Evolutionary conservation across 2,888 invertebrate genomes (phyloP).

Genomic region (Drosophila flavopinicola): DNA sequence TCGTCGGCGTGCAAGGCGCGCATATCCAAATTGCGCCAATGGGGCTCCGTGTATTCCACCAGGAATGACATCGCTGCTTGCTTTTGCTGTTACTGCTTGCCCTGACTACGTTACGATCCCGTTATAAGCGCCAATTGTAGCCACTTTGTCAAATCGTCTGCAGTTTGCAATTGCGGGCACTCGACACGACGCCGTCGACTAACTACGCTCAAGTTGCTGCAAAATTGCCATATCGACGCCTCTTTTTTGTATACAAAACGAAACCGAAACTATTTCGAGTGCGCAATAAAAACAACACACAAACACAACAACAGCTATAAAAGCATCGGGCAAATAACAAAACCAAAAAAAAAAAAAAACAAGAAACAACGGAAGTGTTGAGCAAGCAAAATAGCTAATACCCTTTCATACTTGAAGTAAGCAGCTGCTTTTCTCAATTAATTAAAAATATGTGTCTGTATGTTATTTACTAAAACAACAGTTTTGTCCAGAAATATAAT

Average conservation of each 20-base stretch:
- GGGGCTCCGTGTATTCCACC: conserved; percentile 86
- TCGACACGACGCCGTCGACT: conserved; percentile 50
- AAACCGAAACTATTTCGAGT: conserved; percentile 71
- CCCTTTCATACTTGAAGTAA: conserved; percentile 5
- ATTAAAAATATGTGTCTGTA: too few relatives aligned
- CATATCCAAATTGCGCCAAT: conserved; percentile 86
- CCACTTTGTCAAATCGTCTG: conserved; percentile 18
- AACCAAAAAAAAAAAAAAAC: neutral
- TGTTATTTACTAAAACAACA: too few relatives aligned
- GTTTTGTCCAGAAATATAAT: too few relatives aligned
- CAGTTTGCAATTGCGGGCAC: conserved; percentile 37
- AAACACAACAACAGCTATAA: conserved; percentile 34
- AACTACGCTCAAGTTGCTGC: conserved; percentile 52
- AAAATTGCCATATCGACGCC: conserved; percentile 55
- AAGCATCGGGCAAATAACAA: conserved; percentile 5
- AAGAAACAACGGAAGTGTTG: neutral
- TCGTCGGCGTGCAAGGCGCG: conserved; percentile 87
- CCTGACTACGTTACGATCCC: conserved; percentile 26
- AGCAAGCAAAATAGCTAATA: neutral
- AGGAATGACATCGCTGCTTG: conserved; percentile 84
- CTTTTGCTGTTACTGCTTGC: too few relatives aligned
- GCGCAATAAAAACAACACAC: conserved; percentile 69
- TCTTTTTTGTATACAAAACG: conserved; percentile 47
- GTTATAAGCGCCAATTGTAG: conserved; percentile 6
- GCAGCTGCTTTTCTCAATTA: too few relatives aligned